Base-by-base conservation (phyloP, 2,888 invertebrate species). In the Hirtodrosophila trivittata region DNA sequence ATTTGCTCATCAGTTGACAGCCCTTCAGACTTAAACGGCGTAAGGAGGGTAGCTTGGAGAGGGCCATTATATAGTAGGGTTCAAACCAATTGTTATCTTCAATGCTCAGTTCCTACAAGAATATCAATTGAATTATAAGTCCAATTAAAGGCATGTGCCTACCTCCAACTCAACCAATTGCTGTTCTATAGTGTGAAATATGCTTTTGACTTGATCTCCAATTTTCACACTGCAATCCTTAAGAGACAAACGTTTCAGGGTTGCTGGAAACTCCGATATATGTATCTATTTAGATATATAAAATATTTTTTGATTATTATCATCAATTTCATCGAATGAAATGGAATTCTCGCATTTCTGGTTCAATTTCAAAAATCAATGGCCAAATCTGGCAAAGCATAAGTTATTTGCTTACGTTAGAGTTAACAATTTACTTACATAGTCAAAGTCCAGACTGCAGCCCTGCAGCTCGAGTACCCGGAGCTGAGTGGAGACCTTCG, bases 21-120 rank as follows among this genome's bases (percentile, higher is more conserved):
- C 94, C 93, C 35, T 93, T 92, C 69, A 95, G 89, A 52, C 93
- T 92, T 3, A 96, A 91, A 32, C 93, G 92, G 33, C 92, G 92
- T 18, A 96, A 91, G 4, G 91, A 89, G 1, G 92, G 90, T 84
- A 94, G 91, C 90, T 96, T 96, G 77, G 95, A 95, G 1, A 96
- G 91, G 0, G 95, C 93, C 89, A 96, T 92, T 7, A 96, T 91
- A 37, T 94, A 93, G 58, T 95, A 94, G 0, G 95, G 94, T 47
- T 94, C 93, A 60, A 96, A 92, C 95, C 96, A 96, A 4, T 92
- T 91, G 86, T 95, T 95, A 60, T 93, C 92, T 25, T 95, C 94
- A 49, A 96, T 91, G 80, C 95, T 93, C 42, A 96, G 86, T 41
- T 93, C 93, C 95, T 95, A 16, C n/a, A 87, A 56, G 87, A 87